Evolutionary conservation across 2,797 vertebrate species (phyloP).

Genomic region (Danio kyathit): DNA sequence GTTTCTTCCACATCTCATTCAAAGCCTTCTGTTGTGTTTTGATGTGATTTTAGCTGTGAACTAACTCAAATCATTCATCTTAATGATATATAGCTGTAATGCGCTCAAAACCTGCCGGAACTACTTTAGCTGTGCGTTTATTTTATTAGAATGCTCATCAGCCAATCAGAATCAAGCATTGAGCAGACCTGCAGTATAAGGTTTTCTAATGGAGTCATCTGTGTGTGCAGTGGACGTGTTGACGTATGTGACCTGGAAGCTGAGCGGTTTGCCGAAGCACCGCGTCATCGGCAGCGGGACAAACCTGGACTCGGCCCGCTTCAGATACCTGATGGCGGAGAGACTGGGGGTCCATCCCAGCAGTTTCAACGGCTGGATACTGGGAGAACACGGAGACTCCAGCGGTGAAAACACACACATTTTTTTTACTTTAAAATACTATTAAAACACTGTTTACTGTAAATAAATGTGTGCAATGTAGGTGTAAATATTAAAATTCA

Average conservation of each 20-base stretch:
- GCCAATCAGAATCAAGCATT: too few relatives aligned
- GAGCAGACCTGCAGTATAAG: too few relatives aligned
- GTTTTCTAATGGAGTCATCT: background rate
- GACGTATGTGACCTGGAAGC: conserved; percentile 97
- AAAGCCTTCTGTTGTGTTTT: too few relatives aligned
- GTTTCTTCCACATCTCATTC: too few relatives aligned
- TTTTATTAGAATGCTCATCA: too few relatives aligned
- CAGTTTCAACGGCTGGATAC: conserved; percentile 94
- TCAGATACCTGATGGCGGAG: conserved; percentile 92
- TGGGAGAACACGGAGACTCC: conserved; percentile 96
- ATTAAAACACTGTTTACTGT: background rate
- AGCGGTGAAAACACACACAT: conserved; percentile 81
- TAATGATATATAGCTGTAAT: too few relatives aligned
- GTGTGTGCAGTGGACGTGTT: conserved; percentile 88
- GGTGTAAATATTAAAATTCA: background rate
- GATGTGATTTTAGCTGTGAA: too few relatives aligned
- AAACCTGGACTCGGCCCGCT: conserved; percentile 96
- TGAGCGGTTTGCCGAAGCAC: conserved; percentile 94
- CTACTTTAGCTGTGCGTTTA: too few relatives aligned
- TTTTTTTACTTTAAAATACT: too few relatives aligned
- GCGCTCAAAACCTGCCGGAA: too few relatives aligned
- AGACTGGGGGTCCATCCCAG: conserved; percentile 89
- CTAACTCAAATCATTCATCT: too few relatives aligned
- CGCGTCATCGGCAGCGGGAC: conserved; percentile 96
- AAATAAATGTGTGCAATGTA: background rate